Percentiles rank a stretch among this genome's conserved stretches.
phyloP scores from a whole-genome alignment of 2,888 invertebrate species.

The Papilio demoleus region DNA sequence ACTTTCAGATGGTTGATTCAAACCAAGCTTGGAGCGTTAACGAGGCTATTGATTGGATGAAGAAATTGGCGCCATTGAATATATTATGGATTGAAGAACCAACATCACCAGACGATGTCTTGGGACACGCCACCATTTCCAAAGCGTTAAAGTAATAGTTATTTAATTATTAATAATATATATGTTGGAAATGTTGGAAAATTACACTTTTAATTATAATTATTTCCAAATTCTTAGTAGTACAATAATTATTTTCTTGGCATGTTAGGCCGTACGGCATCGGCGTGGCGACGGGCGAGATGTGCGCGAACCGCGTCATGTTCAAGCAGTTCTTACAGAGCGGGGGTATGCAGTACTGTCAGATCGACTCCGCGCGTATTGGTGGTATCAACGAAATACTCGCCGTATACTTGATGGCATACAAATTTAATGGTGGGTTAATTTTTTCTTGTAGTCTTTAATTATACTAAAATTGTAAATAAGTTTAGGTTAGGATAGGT shows the following conservation, averaged over 20 bases:
- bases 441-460: too few species aligned
- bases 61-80: constrained; percentile 87
- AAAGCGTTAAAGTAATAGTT: constrained; percentile 83
- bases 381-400: constrained; percentile 95
- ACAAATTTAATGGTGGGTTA: constrained; percentile 89
- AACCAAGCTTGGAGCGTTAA: constrained; percentile 95
- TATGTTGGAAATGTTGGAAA: too few species aligned
- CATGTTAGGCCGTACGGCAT: constrained; percentile 86
- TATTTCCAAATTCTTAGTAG: too few species aligned
- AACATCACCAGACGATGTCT: constrained; percentile 94
- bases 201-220: too few species aligned
- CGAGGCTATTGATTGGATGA: constrained; percentile 94
- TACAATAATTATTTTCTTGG: neutral
- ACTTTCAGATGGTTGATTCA: constrained; percentile 93
- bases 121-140: constrained; percentile 93
- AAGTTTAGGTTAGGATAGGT: too few species aligned
- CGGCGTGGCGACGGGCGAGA: constrained; percentile 95
- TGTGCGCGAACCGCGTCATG: constrained; percentile 95
- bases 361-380: constrained; percentile 94
- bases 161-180: too few species aligned
- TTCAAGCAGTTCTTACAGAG: constrained; percentile 95
- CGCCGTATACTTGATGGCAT: constrained; percentile 94
- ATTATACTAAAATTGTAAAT: too few species aligned
- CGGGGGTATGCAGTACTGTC: constrained; percentile 92
- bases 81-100: constrained; percentile 97